Percentiles rank a stretch among this genome's conserved stretches.
Evolutionary conservation across 2,797 vertebrate species (phyloP).

Genomic region (Gymnothorax reevesii): DNA sequence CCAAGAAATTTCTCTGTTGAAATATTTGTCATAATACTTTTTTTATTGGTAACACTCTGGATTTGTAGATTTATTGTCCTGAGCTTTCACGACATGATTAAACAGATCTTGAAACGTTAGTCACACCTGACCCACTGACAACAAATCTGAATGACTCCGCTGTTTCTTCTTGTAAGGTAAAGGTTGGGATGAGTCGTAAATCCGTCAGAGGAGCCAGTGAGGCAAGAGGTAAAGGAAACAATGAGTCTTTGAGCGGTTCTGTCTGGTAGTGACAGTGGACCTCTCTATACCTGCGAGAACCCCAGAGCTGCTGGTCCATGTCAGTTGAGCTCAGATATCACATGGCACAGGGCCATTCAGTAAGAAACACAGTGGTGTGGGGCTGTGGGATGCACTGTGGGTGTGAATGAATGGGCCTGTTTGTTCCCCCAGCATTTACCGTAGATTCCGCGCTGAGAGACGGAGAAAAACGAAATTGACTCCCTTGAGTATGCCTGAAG

Average conservation of each 20-base stretch:
- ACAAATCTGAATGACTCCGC: neutral
- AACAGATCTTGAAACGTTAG: neutral
- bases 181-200: neutral
- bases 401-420: conserved; percentile 28
- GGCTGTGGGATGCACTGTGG: conserved; percentile 13
- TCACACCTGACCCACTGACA: neutral
- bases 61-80: neutral
- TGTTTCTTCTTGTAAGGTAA: neutral
- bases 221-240: neutral
- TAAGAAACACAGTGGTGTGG: neutral
- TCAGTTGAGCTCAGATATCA: conserved; percentile 20
- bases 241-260: neutral
- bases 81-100: neutral
- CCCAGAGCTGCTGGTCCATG: neutral
- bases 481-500: neutral
- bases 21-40: neutral
- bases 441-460: conserved; percentile 1
- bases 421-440: conserved; percentile 21
- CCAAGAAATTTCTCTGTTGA: neutral
- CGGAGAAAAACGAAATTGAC: conserved; percentile 4
- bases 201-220: neutral
- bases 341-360: conserved; percentile 1
- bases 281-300: neutral
- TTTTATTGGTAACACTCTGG: neutral
- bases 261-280: neutral